A percentile compares a stretch with the other conserved stretches of the same genome.
phyloP scores from a whole-genome alignment of 2,113 vertebrate species.

The Strix uralensis region DNA sequence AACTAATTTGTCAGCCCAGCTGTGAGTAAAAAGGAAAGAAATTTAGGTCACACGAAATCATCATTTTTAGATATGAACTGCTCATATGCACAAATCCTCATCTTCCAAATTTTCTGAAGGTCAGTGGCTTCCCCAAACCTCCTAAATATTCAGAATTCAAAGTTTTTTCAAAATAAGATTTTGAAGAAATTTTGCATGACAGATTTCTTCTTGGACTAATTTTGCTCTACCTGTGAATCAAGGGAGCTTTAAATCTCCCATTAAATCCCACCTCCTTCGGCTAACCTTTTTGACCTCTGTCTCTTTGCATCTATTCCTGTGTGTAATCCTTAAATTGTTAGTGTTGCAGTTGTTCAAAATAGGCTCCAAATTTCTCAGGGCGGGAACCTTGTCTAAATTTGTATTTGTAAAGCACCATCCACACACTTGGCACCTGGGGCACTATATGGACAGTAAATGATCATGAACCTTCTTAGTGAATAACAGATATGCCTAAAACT shows the following conservation, averaged over 20 bases:
- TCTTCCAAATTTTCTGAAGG: background rate
- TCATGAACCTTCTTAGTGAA: background rate
- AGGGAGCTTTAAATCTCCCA: background rate
- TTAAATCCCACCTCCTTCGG: background rate
- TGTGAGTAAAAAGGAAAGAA: background rate
- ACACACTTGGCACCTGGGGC: background rate
- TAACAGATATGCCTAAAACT: background rate
- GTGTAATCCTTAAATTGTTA: slow-evolving; percentile 31
- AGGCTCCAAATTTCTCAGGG: background rate
- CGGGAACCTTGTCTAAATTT: background rate
- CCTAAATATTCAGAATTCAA: background rate
- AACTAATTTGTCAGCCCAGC: background rate
- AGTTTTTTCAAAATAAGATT: background rate
- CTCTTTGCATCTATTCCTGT: background rate
- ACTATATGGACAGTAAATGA: background rate
- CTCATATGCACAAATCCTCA: background rate
- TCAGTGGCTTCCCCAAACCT: background rate
- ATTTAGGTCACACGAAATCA: background rate
- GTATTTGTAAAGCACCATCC: background rate
- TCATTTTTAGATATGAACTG: background rate
- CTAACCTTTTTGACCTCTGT: background rate
- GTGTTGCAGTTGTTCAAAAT: background rate
- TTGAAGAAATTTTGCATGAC: background rate
- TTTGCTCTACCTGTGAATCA: background rate
- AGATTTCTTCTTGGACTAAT: background rate